These are phyloP conservation scores for Poecilia latipinna DNA, from an alignment of 2,113 vertebrate genomes.

Conservation along the genomic window DNA sequence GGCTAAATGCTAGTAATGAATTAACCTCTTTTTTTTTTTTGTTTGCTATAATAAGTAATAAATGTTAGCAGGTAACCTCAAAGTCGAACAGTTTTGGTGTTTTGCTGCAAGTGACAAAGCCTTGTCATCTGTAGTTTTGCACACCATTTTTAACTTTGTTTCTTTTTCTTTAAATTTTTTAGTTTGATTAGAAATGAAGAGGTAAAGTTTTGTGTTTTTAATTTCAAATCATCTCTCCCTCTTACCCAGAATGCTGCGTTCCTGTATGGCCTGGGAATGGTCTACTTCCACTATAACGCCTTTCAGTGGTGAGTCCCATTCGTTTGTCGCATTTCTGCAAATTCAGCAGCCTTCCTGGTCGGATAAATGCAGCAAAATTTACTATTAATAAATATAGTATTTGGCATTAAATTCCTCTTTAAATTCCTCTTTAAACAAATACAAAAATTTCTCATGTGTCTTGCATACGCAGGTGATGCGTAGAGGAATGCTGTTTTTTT, in stretches of 20 bases:
- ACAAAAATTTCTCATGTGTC: no score
- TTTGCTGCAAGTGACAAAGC: background rate
- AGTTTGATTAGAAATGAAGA: no score
- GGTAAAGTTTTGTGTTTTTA: no score
- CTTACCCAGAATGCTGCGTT: slow-evolving; percentile 96
- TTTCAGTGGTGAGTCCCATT: slow-evolving; percentile 96
- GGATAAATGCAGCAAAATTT: background rate
- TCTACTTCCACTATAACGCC: slow-evolving; percentile 99
- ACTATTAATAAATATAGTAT: background rate
- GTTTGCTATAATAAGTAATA: background rate
- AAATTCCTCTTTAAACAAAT: no score
- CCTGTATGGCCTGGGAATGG: slow-evolving; percentile 99
- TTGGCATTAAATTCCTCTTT: no score
- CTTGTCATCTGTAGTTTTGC: background rate
- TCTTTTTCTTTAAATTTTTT: background rate
- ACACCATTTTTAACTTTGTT: background rate
- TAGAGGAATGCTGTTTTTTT: no score
- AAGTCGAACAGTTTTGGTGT: background rate
- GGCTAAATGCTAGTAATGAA: background rate
- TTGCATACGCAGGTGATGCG: no score
- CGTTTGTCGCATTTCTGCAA: background rate
- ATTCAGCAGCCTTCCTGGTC: background rate
- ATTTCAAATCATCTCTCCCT: background rate
- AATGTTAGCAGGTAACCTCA: background rate
- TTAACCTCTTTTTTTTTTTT: background rate